Evolutionary conservation across 2,113 vertebrate genomes (phyloP), one percentile per base, ranked within the genome.

Genomic region (Gymnorhina tibicen): DNA sequence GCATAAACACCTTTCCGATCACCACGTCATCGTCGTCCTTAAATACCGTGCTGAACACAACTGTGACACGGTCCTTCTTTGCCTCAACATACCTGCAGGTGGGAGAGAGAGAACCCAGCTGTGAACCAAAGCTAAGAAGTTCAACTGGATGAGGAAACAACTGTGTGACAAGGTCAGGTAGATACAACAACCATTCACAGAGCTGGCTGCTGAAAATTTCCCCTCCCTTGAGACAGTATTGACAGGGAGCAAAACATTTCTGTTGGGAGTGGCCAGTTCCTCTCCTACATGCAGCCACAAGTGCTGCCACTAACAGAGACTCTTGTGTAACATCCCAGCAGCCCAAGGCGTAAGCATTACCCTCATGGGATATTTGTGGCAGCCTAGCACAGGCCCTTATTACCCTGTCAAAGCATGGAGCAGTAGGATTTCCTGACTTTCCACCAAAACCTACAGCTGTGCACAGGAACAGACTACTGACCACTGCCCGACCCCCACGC

Each of bases 1-100:
- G 99, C 99, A 99, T 99, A 95, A 99, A 99, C 89, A 99, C 99
- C 98, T 99, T 99, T 81, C 99, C 99, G 1, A 99, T 99, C 97
- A 99, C 99, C 95, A 99, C 99, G 3, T 99, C 99, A 0, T 99
- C 99, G 1, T 99, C 99, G 23, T 99, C 99, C 97, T 99, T 99
- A 97, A 99, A 99, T 91, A 99, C 99, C 0, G 99, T 99, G 98
- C 99, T 99, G 98, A 99, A 99, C 84, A 99, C 99, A 85, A 99
- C 99, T 0, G 99, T 99, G 95, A 99, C 99, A 60, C 99, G 97
- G 98, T 99, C 99, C 96, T 99, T 99, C 97, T 99, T 99, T 7
- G 99, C 98, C 92, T 99, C 99, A 44, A 99, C 97, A 28, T 99
- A 99, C 99, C 99, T 99, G 96, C 75, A 80, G 75, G 59, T n/a